These are phyloP conservation scores for Brotula barbata DNA, from an alignment of 2,797 vertebrate species.

Conservation along the genomic window DNA sequence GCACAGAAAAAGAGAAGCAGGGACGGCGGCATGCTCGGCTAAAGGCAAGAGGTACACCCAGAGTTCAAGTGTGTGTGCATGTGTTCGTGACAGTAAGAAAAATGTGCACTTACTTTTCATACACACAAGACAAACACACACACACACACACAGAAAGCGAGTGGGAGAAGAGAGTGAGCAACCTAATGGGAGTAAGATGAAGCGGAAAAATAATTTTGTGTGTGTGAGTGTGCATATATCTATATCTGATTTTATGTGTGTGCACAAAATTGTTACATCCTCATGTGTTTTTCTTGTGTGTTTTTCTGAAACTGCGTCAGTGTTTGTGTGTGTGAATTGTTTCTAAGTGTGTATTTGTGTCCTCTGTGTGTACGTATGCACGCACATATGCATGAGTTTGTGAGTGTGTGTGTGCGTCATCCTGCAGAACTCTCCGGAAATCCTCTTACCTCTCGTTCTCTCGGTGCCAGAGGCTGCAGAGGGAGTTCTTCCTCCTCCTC, in stretches of 20 bases:
- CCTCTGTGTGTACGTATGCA: slow-evolving; percentile 4
- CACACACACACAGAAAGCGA: neutral
- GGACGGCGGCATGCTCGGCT: slow-evolving; percentile 16
- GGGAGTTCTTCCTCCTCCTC: slow-evolving; percentile 42
- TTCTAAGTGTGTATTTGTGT: slow-evolving; percentile 11
- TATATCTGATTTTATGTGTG: slow-evolving; percentile 6
- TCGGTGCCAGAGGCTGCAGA: slow-evolving; percentile 50
- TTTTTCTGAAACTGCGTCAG: neutral
- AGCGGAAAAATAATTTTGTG: slow-evolving; percentile 15
- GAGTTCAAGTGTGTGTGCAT: slow-evolving; percentile 41
- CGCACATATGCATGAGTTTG: slow-evolving; percentile 6
- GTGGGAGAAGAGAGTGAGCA: slow-evolving; percentile 9
- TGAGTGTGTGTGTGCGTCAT: slow-evolving; percentile 15
- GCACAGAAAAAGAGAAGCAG: neutral
- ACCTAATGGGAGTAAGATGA: slow-evolving; percentile 34
- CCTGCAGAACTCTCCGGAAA: slow-evolving; percentile 42
- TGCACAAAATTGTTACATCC: neutral
- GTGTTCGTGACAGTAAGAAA: slow-evolving; percentile 4
- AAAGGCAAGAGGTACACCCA: slow-evolving; percentile 29
- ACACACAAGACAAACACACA: neutral
- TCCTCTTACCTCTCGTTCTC: slow-evolving; percentile 72
- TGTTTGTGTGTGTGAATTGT: neutral
- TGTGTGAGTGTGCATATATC: slow-evolving; percentile 5
- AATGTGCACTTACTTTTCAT: neutral
- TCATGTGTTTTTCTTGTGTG: neutral